Evolutionary conservation across 2,888 invertebrate genomes (phyloP), one percentile per base, ranked within the genome.

Genomic region (Panopea generosa): DNA sequence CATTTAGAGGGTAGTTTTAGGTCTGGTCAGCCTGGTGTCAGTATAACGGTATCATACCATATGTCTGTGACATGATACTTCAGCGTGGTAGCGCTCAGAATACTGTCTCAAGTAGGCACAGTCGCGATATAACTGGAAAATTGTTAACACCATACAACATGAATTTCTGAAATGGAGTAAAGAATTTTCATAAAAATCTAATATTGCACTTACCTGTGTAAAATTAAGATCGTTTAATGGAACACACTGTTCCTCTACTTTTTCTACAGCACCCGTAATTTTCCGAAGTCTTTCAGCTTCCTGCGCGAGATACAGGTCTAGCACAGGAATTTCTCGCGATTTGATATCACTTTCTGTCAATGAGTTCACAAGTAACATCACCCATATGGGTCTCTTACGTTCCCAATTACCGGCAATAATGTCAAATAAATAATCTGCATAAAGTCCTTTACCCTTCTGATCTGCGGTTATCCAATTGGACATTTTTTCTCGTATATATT

Each of bases 201-300:
- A 16, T 6, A 20, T 56, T 20, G 40, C 0, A 68, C 90, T 84
- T 74, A 94, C 94, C 93, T 94, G 94, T 49, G 93, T 92, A 57
- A 92, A 88, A 79, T 93, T 93, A 43, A 94, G 91, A n/a, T 93
- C 92, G 82, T 94, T 93, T 43, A 94, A 90, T 2, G 94, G 94
- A 61, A 93, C 90, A 87, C 94, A 94, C 85, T 94, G 94, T 82
- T 94, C 94, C 77, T 93, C 92, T n/a, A 94, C 94, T 57, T 90
- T 85, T 88, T 94, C 94, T 33, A 94, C 93, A 14, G 94, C 93
- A 50, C 93, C 93, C 1, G 93, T 92, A 24, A 88, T 79, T 87
- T 94, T 94, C 52, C 91, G 91, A 14, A 91, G 82, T 53, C 92
- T 77, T 63, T 92, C 92, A 0, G 94, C 94, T 83, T 93, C 91